Conservation (phyloP, 2,113 vertebrate species). For the Mesocricetus auratus region DNA sequence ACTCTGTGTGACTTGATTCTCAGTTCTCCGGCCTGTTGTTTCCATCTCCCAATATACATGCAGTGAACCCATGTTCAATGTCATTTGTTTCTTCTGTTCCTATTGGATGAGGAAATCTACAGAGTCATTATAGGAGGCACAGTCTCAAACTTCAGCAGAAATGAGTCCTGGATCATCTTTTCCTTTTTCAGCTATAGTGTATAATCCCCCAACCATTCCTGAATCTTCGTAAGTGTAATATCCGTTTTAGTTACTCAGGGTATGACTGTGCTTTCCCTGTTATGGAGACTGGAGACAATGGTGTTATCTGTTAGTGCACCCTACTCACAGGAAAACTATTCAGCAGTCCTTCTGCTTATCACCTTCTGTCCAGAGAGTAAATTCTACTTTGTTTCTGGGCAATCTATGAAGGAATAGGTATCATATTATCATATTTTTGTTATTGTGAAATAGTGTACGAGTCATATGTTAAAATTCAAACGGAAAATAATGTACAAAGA, state of each 20-base stretch:
- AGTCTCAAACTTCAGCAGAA: not conserved
- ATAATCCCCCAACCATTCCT: not conserved
- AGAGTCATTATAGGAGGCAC: not conserved
- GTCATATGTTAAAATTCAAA: slow-evolving; percentile 40
- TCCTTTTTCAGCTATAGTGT: not conserved
- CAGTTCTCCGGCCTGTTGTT: not conserved
- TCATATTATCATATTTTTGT: slow-evolving; percentile 14
- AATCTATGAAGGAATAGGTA: not conserved
- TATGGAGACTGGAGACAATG: not conserved
- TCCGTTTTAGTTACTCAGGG: not conserved
- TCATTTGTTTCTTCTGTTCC: fast-evolving
- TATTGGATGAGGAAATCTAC: not conserved
- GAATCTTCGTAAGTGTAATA: not conserved
- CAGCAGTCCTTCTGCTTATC: not conserved
- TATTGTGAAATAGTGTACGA: not conserved
- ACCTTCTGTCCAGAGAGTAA: not conserved
- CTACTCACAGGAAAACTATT: not conserved
- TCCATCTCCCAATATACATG: not conserved
- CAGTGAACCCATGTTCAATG: not conserved
- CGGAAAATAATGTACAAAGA: not conserved
- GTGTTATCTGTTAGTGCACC: slow-evolving; percentile 1
- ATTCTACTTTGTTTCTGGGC: not conserved
- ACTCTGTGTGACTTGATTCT: not conserved
- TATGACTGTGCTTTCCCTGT: not conserved
- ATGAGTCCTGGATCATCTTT: not conserved